Conservation (phyloP, 2,888 invertebrate species). For the Crematogaster levior region DNA sequence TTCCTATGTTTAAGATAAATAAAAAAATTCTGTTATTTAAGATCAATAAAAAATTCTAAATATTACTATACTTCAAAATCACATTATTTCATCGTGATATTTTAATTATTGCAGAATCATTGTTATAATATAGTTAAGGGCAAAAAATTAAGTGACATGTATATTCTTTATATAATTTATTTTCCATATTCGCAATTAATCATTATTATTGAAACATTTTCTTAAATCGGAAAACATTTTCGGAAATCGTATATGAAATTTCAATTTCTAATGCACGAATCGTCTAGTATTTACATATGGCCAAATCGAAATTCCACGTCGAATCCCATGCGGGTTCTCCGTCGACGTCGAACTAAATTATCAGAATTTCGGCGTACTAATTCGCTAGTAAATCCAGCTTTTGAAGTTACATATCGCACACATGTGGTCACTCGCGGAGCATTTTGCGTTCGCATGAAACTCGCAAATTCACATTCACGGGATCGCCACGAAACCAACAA, state of each 20-base stretch:
- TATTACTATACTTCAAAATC: not conserved
- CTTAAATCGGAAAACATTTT: no score
- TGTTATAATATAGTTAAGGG: not conserved
- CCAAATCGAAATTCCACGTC: slow-evolving; percentile 55
- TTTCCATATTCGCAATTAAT: not conserved
- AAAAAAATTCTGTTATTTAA: no score
- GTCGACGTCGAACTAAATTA: slow-evolving; percentile 69
- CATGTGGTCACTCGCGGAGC: slow-evolving; percentile 43
- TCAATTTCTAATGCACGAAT: slow-evolving; percentile 39
- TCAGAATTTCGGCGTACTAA: slow-evolving; percentile 64
- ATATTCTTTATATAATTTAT: not conserved
- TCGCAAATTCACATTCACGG: slow-evolving; percentile 57
- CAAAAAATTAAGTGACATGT: not conserved
- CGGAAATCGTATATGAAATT: not conserved
- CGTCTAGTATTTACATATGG: slow-evolving; percentile 63
- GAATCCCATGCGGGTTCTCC: slow-evolving; percentile 65
- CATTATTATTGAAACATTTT: not conserved
- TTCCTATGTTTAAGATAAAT: not conserved
- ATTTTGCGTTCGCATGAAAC: slow-evolving; percentile 46
- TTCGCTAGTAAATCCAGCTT: slow-evolving; percentile 61
- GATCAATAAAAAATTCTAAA: no score
- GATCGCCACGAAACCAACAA: slow-evolving; percentile 39
- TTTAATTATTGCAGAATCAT: not conserved
- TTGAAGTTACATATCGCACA: slow-evolving; percentile 50
- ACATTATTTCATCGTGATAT: not conserved